Evolutionary conservation across 2,113 vertebrate species (phyloP).

Genomic region (Cyprinodon tularosa): DNA sequence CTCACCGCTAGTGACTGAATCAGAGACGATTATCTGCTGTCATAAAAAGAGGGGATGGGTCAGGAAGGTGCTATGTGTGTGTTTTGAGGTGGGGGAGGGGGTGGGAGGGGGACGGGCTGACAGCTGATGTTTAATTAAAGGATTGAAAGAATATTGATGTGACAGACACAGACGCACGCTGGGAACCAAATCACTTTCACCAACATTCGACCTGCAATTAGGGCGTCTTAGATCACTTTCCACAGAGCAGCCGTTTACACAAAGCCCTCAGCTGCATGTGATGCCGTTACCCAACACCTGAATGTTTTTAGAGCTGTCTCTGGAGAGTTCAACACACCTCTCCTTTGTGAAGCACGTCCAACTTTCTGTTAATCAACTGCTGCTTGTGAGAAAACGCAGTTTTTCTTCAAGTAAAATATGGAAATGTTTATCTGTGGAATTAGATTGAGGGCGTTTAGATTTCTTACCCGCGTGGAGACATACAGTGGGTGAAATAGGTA

Average conservation of each 20-base stretch:
- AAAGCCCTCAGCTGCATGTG: background rate
- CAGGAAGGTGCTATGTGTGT: background rate
- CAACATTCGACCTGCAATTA: conserved; percentile 64
- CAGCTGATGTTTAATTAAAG: conserved; percentile 66
- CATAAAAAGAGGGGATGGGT: background rate
- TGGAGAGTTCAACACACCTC: background rate
- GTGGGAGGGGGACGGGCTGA: conserved; percentile 23
- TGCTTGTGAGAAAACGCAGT: background rate
- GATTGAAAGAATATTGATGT: conserved; percentile 66
- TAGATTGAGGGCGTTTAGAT: background rate
- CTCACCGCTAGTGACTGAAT: background rate
- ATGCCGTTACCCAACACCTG: background rate
- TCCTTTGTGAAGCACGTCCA: background rate
- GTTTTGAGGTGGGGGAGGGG: background rate
- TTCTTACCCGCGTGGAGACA: background rate
- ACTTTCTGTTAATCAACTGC: background rate
- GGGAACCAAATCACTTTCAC: conserved; percentile 62
- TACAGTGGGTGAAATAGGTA: too few relatives aligned
- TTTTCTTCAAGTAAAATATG: background rate
- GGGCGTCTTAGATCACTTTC: conserved; percentile 64
- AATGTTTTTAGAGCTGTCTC: background rate
- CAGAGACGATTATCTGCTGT: conserved; percentile 1
- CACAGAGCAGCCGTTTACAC: background rate
- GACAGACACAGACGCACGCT: conserved; percentile 43
- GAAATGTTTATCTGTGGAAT: background rate